Evolutionary conservation across 2,888 invertebrate genomes (phyloP), one percentile per base, ranked within the genome.

Genomic region (Merodon equestris): DNA sequence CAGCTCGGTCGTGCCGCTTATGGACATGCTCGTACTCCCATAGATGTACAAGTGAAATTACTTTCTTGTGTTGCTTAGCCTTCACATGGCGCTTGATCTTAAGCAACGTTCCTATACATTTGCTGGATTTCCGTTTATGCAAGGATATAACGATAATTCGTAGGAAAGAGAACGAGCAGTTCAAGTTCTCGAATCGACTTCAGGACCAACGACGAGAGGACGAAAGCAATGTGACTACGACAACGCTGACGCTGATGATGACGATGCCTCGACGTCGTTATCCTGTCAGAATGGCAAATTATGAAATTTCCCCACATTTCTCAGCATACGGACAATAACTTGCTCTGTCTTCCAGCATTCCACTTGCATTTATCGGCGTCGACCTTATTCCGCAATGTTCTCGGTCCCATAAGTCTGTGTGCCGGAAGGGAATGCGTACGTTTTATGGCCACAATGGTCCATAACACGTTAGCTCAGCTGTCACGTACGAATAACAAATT

Each of bases 261-360:
- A 19, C 58, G 9, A 34, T 15, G 34, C 13, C 36, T 36, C 36
- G 56, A 44, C 44, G 15, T 1, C 51, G 18, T 36, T 14, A 14
- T 18, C 18, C 15, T 36, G 9, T 36, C 17, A 9, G 13, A 56
- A 36, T 63, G 57, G 48, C 14, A 51, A 67, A 72, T 56, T 66
- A 76, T 51, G 17, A 61, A 76, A 66, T 48, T 58, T 71, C n/a
- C 50, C 36, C 45, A 66, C 76, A 76, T 76, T 76, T 76, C 60
- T 76, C 56, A 71, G 60, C 76, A 71, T 56, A 76, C 34, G 54
- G 45, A 60, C 44, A 76, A 71, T 76, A 60, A 72, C 67, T 72
- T 76, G 47, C 58, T 66, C 19, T 54, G 58, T 40, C 50, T 47
- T 70, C 47, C 64, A 66, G 66, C 51, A 72, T 76, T 48, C 63